A percentile compares a stretch with the other conserved stretches of the same genome.
Evolutionary conservation across 2,797 vertebrate genomes (phyloP).

Genomic region (Sebastes melanostomus): DNA sequence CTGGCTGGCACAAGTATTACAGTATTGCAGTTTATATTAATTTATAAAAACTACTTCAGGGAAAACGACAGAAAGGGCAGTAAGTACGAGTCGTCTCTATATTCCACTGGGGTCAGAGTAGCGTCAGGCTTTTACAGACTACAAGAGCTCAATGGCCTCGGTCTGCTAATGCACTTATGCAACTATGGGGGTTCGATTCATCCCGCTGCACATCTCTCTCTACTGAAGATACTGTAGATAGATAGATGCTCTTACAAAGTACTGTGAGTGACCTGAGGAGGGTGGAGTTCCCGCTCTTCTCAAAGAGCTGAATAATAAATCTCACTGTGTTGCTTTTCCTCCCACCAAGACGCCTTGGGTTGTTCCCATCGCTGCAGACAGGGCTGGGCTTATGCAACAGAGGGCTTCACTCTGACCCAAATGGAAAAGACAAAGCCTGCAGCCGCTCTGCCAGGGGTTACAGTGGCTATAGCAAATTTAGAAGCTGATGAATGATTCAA

Average conservation of each 20-base stretch:
- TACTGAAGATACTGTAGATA: background rate
- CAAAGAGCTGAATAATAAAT: slow-evolving; percentile 21
- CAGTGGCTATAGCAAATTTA: slow-evolving; percentile 50
- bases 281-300: background rate
- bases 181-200: background rate
- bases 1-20: too few species aligned
- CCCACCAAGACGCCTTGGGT: slow-evolving; percentile 1
- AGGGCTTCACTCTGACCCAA: slow-evolving; percentile 58
- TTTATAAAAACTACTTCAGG: background rate
- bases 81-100: background rate
- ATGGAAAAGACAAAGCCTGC: slow-evolving; percentile 63
- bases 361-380: background rate
- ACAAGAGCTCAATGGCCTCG: background rate
- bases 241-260: background rate
- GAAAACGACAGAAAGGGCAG: background rate
- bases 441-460: slow-evolving; percentile 25
- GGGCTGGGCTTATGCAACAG: slow-evolving; percentile 43
- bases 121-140: background rate
- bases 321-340: background rate
- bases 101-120: background rate
- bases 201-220: background rate
- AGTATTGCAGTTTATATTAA: background rate
- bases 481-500: slow-evolving; percentile 66
- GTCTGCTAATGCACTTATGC: background rate
- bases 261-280: background rate